Evolutionary conservation across 1,140 invertebrate species (phyloP), one percentile per base, ranked within the genome.

Genomic region (Reticulitermes speratus): DNA sequence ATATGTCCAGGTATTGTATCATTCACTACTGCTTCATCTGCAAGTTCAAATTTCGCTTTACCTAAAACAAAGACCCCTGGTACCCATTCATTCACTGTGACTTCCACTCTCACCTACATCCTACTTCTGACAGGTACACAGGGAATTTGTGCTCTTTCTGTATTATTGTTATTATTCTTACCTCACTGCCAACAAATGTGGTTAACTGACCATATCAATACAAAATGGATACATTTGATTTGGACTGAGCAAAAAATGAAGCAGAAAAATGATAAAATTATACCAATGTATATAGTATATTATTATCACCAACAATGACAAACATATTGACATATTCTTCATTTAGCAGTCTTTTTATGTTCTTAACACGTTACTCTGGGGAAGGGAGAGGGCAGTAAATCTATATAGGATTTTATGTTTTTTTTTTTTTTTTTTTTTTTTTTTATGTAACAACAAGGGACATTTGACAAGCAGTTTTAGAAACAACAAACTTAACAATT

Each of bases 401-500:
- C n/a, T 75, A 2, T 75, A 75, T 75, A 11, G 7, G 5, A 12
- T 11, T 75, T 30, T 75, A 55, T 75, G 14, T n/a, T n/a, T n/a
- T n/a, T n/a, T n/a, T n/a, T n/a, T n/a, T n/a, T n/a, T n/a, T n/a
- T n/a, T n/a, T n/a, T n/a, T n/a, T n/a, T n/a, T n/a, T n/a, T n/a
- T 75, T 75, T 75, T 75, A 30, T 75, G n/a, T 75, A 75, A 75
- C 65, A 75, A 30, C 1, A n/a, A 25, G 65, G 65, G 25, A 30
- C 9, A 16, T 75, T 75, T 75, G 65, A 75, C 65, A 75, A 30
- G 65, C 65, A 75, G 25, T 75, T 75, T 25, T 75, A 75, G 25
- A 75, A 23, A 75, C n/a, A 75, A 75, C n/a, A 75, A 75, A 75
- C 65, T 30, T 75, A 75, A 65, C 59, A 19, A 75, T 75, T 75